Evolutionary conservation across 2,113 vertebrate species (phyloP), one percentile per base, ranked within the genome.

Genomic region (Xiphophorus couchianus): DNA sequence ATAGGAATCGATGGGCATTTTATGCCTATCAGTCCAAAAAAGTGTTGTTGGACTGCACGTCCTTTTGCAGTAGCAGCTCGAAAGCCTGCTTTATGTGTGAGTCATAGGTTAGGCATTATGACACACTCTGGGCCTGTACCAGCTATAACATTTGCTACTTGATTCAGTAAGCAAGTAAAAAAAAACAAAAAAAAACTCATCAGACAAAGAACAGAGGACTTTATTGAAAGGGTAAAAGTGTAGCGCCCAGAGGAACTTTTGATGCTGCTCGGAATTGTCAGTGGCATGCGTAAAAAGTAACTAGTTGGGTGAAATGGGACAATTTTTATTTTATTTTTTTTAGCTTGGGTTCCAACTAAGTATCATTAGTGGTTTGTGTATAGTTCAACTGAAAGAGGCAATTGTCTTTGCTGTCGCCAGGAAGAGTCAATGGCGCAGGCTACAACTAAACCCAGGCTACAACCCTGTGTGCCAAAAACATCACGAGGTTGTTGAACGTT

Each of bases 31-130:
- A 74, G 76, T 76, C 64, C 42, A 80, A 76, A 11, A 28, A 86
- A 84, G 79, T 83, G 79, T 78, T 78, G 73, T 84, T 86, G 78
- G 80, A 78, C 69, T 51, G 73, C 31, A n/a, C 69, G 51, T 71
- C 66, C 61, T 83, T 76, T 54, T 28, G 70, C 27, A 62, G 33
- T 12, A 48, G 68, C 74, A 81, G 91, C 78, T 78, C 68, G 58
- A 68, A 28, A 77, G 80, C 81, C 65, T 81, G 77, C 74, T 82
- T 79, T 83, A 78, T 80, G 70, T 19, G 85, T 89, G 88, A 92
- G 71, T 92, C 88, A 86, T 76, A 66, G 70, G 61, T 30, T 42
- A 77, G 82, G 78, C 77, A 90, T 83, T 74, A 54, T 76, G 48
- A 82, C 76, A 70, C n/a, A 22, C 62, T 65, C 22, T 39, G 60